Evolutionary conservation across 2,797 vertebrate species (phyloP), one percentile per base, ranked within the genome.

Genomic region (Manis pentadactyla): DNA sequence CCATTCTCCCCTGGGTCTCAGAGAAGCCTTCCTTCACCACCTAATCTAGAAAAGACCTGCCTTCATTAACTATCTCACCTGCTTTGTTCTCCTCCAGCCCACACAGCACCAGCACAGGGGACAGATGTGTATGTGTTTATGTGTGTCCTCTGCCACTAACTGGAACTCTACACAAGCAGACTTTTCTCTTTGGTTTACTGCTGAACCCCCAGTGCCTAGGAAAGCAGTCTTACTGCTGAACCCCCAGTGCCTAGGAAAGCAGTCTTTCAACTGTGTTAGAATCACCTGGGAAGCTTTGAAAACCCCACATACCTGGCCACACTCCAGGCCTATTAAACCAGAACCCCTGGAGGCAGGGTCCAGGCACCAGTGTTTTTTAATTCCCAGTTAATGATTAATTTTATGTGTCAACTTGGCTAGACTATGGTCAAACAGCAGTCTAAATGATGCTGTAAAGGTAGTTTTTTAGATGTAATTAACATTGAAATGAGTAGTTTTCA

Each of bases 261-360:
- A 39, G 10, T 37, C 39, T 49, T 77, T 46, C 29, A 0, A 27
- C 69, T 29, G 7, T 29, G 39, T 49, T 55, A 73, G 55, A 74
- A 73, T 74, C 85, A 64, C 7, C 17, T 57, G 21, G 34, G 57
- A 37, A 29, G 25, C 37, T 79, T 66, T 19, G 31, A 31, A 93
- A 49, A 53, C 15, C 11, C 55, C 59, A 15, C 34, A 31, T 5
- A 57, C n/a, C 17, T 29, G 63, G 64, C 6, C 17, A 79, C 37
- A 92, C 25, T 49, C 57, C 49, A 42, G n/a, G 64, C 23, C n/a
- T 19, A 63, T 69, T 73, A 94, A 82, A 82, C 17, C 63, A 68
- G 84, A 86, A 63, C 55, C 25, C 34, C 46, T 2, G 2, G 29
- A 23, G 37, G 5, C 2, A 17, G 37, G n/a, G 27, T 39, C 37